A percentile compares a stretch with the other conserved stretches of the same genome.
phyloP scores from a whole-genome alignment of 2,888 invertebrate genomes.

The Ptilodon capucinus region DNA sequence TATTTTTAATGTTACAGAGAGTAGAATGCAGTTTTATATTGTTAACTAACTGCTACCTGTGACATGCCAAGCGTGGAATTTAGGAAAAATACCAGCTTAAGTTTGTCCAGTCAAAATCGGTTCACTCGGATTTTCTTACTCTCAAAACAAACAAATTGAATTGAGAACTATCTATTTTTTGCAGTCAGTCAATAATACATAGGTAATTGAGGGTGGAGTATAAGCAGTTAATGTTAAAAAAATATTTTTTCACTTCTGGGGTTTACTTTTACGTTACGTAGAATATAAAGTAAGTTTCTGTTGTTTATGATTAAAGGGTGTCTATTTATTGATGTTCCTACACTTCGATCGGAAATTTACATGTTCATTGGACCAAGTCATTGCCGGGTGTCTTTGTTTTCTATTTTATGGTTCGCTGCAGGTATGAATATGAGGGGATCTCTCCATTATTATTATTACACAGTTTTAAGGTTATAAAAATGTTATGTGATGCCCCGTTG shows the following conservation, averaged over 20 bases:
- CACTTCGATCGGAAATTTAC: conserved; percentile 26
- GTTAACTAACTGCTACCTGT: too few species aligned
- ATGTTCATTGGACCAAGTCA: conserved; percentile 43
- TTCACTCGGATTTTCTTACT: too few species aligned
- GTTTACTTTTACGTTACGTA: background rate
- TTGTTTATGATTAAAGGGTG: conserved; percentile 14
- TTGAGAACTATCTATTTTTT: too few species aligned
- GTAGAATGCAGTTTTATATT: background rate
- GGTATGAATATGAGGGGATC: conserved; percentile 25
- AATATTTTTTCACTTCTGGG: too few species aligned
- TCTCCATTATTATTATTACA: conserved; percentile 20
- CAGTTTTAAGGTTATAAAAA: conserved; percentile 37
- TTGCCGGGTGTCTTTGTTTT: conserved; percentile 35
- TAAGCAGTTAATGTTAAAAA: background rate
- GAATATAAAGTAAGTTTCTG: background rate
- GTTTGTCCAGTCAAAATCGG: too few species aligned
- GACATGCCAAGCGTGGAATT: too few species aligned
- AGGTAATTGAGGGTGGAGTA: too few species aligned
- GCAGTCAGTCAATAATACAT: too few species aligned
- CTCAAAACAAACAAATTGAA: too few species aligned
- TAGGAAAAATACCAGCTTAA: too few species aligned
- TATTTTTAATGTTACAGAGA: conserved; percentile 13
- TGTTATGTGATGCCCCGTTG: conserved; percentile 27
- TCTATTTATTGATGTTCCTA: conserved; percentile 30
- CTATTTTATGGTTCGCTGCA: conserved; percentile 32